These are phyloP conservation scores for Drosophila affinis DNA, from an alignment of 2,888 invertebrate species.

Conservation along the genomic window DNA sequence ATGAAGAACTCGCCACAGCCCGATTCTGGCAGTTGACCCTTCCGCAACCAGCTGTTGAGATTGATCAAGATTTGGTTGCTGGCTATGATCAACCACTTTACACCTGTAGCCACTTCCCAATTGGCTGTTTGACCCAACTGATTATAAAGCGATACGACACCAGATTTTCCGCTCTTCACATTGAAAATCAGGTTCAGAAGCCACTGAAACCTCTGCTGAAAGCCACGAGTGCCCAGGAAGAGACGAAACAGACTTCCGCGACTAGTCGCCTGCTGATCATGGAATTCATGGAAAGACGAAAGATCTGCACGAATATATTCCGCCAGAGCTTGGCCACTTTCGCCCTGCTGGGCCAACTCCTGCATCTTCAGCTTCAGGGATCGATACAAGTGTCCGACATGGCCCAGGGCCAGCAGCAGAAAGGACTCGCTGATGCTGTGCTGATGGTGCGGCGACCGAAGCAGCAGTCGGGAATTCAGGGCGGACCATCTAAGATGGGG, in stretches of 20 bases:
- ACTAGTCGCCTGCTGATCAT: neutral
- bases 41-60: constrained; percentile 39
- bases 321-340: constrained; percentile 25
- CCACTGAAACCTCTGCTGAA: constrained; percentile 34
- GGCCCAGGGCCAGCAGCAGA: constrained; percentile 48
- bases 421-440: constrained; percentile 48
- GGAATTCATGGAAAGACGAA: constrained; percentile 10
- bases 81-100: constrained; percentile 34
- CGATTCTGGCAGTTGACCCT: constrained; percentile 21
- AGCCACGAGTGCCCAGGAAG: constrained; percentile 14
- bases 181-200: constrained; percentile 20
- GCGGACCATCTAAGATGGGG: constrained; percentile 39
- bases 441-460: constrained; percentile 58
- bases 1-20: constrained; percentile 34
- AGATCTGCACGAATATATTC: constrained; percentile 30
- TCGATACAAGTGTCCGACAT: constrained; percentile 51
- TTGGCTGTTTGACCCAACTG: constrained; percentile 18
- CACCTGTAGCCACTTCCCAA: constrained; percentile 12
- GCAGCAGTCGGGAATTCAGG: constrained; percentile 14
- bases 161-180: neutral
- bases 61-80: constrained; percentile 23
- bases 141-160: constrained; percentile 31
- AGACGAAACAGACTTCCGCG: constrained; percentile 21
- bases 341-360: constrained; percentile 22
- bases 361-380: constrained; percentile 22